Percentiles rank a stretch among this genome's conserved stretches.
These are phyloP conservation scores for Andrena flavipes DNA, from an alignment of 2,888 invertebrate genomes.

Conservation along the genomic window DNA sequence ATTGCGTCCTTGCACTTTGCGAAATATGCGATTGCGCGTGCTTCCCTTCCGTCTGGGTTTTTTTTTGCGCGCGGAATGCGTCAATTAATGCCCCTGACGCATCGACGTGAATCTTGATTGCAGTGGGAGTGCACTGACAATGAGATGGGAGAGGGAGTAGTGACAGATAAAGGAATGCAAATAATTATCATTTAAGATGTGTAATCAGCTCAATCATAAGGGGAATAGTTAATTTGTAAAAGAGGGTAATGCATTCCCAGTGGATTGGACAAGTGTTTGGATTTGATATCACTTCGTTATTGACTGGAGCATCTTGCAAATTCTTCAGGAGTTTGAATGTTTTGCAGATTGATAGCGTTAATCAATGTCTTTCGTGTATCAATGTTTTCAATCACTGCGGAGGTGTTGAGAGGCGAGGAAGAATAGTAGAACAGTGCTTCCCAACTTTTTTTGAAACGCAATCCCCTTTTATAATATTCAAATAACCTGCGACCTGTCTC, in stretches of 20 bases:
- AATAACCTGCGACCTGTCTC: too few relatives aligned
- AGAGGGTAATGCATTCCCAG: background rate
- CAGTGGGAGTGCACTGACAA: too few relatives aligned
- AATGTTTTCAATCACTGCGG: too few relatives aligned
- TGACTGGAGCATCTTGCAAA: background rate
- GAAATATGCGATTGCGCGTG: background rate
- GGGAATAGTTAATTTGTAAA: background rate
- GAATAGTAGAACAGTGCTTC: too few relatives aligned
- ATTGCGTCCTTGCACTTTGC: slow-evolving; percentile 10
- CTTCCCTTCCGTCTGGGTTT: background rate
- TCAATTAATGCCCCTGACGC: background rate
- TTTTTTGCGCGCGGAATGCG: background rate
- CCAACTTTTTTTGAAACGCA: too few relatives aligned
- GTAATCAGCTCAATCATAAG: background rate
- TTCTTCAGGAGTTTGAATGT: background rate
- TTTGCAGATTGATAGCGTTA: too few relatives aligned
- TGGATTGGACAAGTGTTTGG: background rate
- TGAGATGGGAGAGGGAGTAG: background rate
- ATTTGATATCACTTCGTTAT: background rate
- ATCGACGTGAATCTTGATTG: too few relatives aligned
- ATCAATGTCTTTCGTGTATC: background rate
- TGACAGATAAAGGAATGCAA: background rate
- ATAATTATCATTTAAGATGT: background rate
- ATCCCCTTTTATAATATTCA: too few relatives aligned
- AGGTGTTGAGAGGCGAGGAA: too few relatives aligned